Percentiles rank a stretch among this genome's conserved stretches.
Conservation (phyloP, 2,888 invertebrate genomes). For the Gymnocheta viridis region DNA sequence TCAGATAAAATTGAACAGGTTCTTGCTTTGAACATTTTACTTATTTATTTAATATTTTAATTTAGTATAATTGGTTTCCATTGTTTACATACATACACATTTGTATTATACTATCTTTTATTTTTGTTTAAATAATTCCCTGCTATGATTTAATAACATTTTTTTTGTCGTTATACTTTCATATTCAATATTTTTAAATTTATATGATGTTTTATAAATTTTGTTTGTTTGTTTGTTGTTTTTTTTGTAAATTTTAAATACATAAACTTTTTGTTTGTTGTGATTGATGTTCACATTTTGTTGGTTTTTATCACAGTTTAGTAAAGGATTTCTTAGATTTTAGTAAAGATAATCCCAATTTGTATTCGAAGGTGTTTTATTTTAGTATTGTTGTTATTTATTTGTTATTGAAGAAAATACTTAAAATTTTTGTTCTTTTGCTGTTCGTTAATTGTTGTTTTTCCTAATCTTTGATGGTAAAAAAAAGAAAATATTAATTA, state of each 20-base stretch:
- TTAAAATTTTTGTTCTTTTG: constrained; percentile 48
- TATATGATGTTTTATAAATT: constrained; percentile 60
- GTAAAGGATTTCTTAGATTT: constrained; percentile 67
- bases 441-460: constrained; percentile 40
- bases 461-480: constrained; percentile 9
- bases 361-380: constrained; percentile 68
- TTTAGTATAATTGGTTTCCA: constrained; percentile 31
- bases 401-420: constrained; percentile 61
- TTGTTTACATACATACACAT: constrained; percentile 37
- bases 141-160: constrained; percentile 66
- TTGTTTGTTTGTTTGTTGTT: constrained; percentile 48
- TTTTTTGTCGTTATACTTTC: constrained; percentile 42
- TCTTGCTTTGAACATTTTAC: constrained; percentile 36
- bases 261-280: constrained; percentile 63
- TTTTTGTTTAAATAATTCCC: constrained; percentile 66
- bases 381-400: constrained; percentile 48
- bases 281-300: constrained; percentile 69
- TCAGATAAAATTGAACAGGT: constrained; percentile 38
- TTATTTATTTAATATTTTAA: constrained; percentile 9
- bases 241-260: constrained; percentile 58
- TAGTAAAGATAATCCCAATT: constrained; percentile 65
- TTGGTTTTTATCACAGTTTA: constrained; percentile 68
- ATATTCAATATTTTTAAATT: constrained; percentile 52
- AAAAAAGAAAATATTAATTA: constrained; percentile 36
- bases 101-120: constrained; percentile 52